A percentile compares a stretch with the other conserved stretches of the same genome.
Conservation (phyloP, 2,888 invertebrate species). For the Xiphydria camelus region DNA sequence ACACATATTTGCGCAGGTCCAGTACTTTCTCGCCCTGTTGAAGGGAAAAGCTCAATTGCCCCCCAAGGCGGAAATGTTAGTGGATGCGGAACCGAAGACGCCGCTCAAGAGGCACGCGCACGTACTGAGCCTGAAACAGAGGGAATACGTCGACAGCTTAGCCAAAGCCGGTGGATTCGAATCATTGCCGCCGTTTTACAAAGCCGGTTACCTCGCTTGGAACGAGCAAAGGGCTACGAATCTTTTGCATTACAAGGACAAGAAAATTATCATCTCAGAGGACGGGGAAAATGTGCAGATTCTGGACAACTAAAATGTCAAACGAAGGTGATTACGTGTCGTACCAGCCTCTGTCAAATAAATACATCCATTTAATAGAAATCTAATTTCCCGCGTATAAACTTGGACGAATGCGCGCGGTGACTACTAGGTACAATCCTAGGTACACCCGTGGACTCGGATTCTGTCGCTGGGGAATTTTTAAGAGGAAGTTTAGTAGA, state of each 20-base stretch:
- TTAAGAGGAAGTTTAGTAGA: too few species aligned
- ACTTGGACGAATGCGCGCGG: too few species aligned
- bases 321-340: too few species aligned
- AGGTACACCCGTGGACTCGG: too few species aligned
- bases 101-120: slow-evolving; percentile 54
- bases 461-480: too few species aligned
- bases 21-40: slow-evolving; percentile 66
- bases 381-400: too few species aligned
- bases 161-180: slow-evolving; percentile 51
- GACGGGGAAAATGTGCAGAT: slow-evolving; percentile 31
- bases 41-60: slow-evolving; percentile 67
- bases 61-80: slow-evolving; percentile 66
- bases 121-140: slow-evolving; percentile 52
- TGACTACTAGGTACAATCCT: too few species aligned
- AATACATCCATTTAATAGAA: too few species aligned
- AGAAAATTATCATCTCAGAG: slow-evolving; percentile 32
- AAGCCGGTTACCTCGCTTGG: slow-evolving; percentile 36
- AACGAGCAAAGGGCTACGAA: slow-evolving; percentile 16
- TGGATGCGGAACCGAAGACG: slow-evolving; percentile 61
- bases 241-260: slow-evolving; percentile 38
- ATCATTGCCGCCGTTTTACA: slow-evolving; percentile 48
- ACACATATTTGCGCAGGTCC: slow-evolving; percentile 62
- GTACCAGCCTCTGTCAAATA: too few species aligned
- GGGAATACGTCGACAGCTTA: slow-evolving; percentile 58
- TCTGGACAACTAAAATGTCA: background rate